phyloP scores from a whole-genome alignment of 2,113 vertebrate genomes.

The Mus spicilegus region DNA sequence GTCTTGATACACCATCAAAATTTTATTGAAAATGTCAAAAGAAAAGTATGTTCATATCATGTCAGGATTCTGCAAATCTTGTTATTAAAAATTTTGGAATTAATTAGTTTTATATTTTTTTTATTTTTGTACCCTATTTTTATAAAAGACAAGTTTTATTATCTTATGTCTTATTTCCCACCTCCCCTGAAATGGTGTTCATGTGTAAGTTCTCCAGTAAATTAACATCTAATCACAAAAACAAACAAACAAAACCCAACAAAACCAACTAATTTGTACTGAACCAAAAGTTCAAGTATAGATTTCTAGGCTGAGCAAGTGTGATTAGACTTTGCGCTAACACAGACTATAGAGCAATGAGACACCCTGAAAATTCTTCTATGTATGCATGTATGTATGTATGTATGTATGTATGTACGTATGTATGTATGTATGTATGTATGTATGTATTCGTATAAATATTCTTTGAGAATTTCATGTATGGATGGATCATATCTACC shows the following conservation, averaged over 20 bases:
- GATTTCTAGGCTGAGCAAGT: not conserved
- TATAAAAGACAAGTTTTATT: not conserved
- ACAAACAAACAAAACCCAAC: no score
- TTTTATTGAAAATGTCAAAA: conserved; percentile 1
- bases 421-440: no score
- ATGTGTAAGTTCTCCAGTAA: conserved; percentile 22
- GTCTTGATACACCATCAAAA: not conserved
- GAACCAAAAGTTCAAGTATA: conserved; percentile 47
- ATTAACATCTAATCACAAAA: conserved; percentile 3
- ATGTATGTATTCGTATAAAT: no score
- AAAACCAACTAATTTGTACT: not conserved
- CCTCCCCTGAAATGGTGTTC: not conserved
- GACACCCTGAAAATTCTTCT: not conserved
- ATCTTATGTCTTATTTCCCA: not conserved
- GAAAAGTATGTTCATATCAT: not conserved
- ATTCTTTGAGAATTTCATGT: no score
- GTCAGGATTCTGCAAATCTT: not conserved
- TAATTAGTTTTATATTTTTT: not conserved
- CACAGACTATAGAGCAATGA: not conserved
- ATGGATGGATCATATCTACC: not conserved
- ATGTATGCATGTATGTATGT: not conserved
- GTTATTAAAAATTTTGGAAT: not conserved
- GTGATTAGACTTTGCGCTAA: not conserved
- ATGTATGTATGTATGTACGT: not conserved
- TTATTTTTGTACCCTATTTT: not conserved